Conservation (phyloP, 2,888 invertebrate species). For the Drosophila quinaria region DNA sequence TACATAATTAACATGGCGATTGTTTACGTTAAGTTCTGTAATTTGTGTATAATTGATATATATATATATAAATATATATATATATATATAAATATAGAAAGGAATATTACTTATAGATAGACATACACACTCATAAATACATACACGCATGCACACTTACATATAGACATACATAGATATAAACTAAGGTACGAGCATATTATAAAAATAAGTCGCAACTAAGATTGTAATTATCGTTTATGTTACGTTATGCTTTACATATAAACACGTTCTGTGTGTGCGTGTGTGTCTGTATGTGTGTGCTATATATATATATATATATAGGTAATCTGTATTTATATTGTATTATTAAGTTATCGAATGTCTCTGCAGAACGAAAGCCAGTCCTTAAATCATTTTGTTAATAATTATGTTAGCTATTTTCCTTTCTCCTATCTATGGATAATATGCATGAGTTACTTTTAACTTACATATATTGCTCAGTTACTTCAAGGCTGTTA, state of each 20-base stretch:
- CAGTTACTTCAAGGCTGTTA: no score
- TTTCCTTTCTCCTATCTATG: not conserved
- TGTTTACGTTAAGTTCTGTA: conserved; percentile 30
- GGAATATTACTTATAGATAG: conserved; percentile 1
- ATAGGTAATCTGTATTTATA: conserved; percentile 2
- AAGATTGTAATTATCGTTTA: conserved; percentile 23
- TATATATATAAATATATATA: no score
- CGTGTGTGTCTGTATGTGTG: not conserved
- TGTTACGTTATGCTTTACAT: conserved; percentile 19
- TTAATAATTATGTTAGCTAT: conserved; percentile 2
- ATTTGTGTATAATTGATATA: conserved; percentile 31
- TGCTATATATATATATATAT: conserved; percentile 4
- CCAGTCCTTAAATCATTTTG: not conserved
- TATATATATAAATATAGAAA: no score
- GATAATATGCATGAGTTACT: not conserved
- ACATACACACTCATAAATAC: conserved; percentile 1
- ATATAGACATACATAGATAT: conserved; percentile 1
- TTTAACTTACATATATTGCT: not conserved
- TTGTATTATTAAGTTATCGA: not conserved
- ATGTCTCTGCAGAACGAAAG: not conserved
- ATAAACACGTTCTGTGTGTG: not conserved
- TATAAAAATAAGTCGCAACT: conserved; percentile 17
- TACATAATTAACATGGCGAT: conserved; percentile 23
- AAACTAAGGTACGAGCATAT: conserved; percentile 4
- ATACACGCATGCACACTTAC: conserved; percentile 6